Evolutionary conservation across 2,113 vertebrate species (phyloP), one percentile per base, ranked within the genome.

Genomic region (Megaleporinus macrocephalus): DNA sequence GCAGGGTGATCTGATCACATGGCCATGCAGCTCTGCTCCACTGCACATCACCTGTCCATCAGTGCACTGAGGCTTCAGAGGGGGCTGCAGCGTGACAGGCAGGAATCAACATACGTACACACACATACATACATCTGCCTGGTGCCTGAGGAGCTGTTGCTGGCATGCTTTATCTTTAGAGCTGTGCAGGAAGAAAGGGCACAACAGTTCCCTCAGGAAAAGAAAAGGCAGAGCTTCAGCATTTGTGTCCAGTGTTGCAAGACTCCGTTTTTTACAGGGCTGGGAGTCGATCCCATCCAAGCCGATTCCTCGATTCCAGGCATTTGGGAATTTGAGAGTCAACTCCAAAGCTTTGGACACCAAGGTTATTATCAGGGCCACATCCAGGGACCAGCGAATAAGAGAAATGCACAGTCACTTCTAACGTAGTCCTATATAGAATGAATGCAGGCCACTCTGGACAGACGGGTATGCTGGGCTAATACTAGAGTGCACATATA

Each of bases 11-110:
- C 76, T 53, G 36, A 36, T 20, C 27, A 13, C 71, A 24, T 29
- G 33, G 76, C 70, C 24, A 26, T 24, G 6, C 20, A 49, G 77
- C 68, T 80, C 63, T 57, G 51, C 55, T 84, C 26, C 61, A 59
- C 59, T 68, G 61, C 76, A 73, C 61, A 73, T 59, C 77, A 75
- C 30, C 53, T 61, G 66, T 75, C 63, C 27, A 79, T 84, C 76
- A 72, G 53, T 49, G 30, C 73, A 15, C 27, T 62, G 79, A 33
- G 74, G 59, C 66, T 66, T 36, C 22, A 57, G 61, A 81, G 27
- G 10, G 33, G 36, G 47, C 41, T 9, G 22, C 73, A 57, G 36
- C 41, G 62, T 53, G 74, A 81, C 72, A 75, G 29, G 51, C 66
- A 65, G 61, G 11, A 59, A 51, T 12, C 9, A 53, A 27, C 70